phyloP scores from a whole-genome alignment of 2,888 invertebrate genomes.

The Platycnemis pennipes region DNA sequence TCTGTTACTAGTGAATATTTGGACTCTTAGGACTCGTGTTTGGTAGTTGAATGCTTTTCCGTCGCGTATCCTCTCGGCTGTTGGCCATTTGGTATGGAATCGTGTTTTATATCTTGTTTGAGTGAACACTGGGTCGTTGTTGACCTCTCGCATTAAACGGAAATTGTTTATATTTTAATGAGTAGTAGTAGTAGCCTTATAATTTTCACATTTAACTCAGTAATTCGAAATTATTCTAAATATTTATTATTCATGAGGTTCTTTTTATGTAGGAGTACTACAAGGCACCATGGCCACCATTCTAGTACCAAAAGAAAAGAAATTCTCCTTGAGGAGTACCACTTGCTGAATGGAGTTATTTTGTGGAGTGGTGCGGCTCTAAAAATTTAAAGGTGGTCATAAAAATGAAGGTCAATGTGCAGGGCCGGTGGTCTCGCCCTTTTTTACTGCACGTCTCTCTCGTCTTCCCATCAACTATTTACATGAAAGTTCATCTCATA shows the following conservation, averaged over 20 bases:
- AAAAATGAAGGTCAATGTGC: slow-evolving; percentile 41
- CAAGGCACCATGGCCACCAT: neutral
- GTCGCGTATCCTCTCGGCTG: too few species aligned
- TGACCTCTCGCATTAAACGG: neutral
- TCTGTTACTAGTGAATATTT: too few species aligned
- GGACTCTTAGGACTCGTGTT: neutral
- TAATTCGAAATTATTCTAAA: neutral
- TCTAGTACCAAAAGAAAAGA: neutral
- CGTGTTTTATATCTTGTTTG: neutral
- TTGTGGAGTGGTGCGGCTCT: slow-evolving; percentile 35
- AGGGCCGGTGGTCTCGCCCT: neutral
- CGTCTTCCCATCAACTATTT: slow-evolving; percentile 32
- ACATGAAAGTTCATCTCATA: slow-evolving; percentile 42
- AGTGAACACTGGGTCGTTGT: neutral
- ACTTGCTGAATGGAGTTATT: slow-evolving; percentile 43
- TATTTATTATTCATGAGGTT: neutral
- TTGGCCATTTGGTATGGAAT: neutral
- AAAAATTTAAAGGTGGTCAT: slow-evolving; percentile 55
- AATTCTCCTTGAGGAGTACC: neutral
- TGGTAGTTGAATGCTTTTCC: neutral
- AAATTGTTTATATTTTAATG: neutral
- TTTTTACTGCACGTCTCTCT: slow-evolving; percentile 27
- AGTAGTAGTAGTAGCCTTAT: neutral
- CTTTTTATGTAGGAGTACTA: neutral
- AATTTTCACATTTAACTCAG: neutral